Base-by-base conservation (phyloP, 2,113 vertebrate species). In the Anseranas semipalmata region DNA sequence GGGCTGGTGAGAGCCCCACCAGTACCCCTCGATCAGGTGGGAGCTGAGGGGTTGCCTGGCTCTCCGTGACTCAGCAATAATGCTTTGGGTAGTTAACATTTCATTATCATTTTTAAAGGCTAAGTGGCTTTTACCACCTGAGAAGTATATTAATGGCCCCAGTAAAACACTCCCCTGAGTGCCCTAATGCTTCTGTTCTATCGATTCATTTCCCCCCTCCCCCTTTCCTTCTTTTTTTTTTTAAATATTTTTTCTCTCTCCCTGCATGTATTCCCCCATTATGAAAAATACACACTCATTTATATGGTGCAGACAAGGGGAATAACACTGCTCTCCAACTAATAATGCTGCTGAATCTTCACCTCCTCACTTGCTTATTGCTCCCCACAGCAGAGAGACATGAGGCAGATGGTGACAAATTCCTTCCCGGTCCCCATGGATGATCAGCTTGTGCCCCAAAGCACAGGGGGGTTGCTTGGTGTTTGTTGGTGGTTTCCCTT, bases 361-460 rank as follows among this genome's bases (percentile, higher is more conserved):
- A 84, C 75, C 76, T 93, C 71, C 73, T 97, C 95, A 89, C 97
- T 96, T 91, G 93, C 96, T 97, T 96, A 97, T 98, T 97, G 70
- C 97, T 97, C 97, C 96, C 97, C 94, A 81, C 96, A 97, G 86
- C 97, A 98, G 96, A 98, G 95, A 97, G 86, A 97, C 97, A 83
- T 96, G 97, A 98, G 98, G 97, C 97, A 98, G 98, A 98, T 97
- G 98, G 97, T 97, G 96, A 98, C 95, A 97, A 97, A 96, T 97
- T 97, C 97, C 96, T 93, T 97, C 96, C 96, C 92, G 94, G 95
- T 96, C 97, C 97, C 96, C 65, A 28, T 92, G 95, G 97, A 96
- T 92, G 97, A 98, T 97, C 97, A 92, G 95, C 92, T 98, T 96
- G 95, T 95, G 96, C 92, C 97, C 97, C 90, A 77, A 91, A 96